phyloP scores from a whole-genome alignment of 2,888 invertebrate genomes.

The Lochmaea capreae region DNA sequence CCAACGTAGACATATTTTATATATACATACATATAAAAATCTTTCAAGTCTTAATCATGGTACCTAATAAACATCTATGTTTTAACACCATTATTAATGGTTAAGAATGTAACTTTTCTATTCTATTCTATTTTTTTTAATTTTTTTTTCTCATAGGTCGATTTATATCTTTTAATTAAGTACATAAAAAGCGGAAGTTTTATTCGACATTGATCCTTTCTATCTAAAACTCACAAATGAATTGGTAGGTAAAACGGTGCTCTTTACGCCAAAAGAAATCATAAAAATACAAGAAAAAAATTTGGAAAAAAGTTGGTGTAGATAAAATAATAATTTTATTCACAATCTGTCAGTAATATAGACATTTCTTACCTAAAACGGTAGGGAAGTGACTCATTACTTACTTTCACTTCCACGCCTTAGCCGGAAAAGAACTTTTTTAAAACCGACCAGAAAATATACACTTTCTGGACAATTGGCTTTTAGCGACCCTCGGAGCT shows the following conservation, averaged over 20 bases:
- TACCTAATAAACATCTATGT: conserved; percentile 43
- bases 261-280: background rate
- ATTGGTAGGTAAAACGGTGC: background rate
- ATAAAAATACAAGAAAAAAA: background rate
- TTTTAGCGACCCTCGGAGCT: too few species aligned
- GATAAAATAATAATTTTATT: background rate
- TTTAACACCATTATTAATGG: conserved; percentile 36
- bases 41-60: conserved; percentile 41
- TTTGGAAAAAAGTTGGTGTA: background rate
- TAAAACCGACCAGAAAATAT: too few species aligned
- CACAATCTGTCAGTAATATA: too few species aligned
- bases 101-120: conserved; percentile 44
- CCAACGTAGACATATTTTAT: conserved; percentile 34
- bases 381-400: too few species aligned
- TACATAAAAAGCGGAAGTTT: conserved; percentile 43
- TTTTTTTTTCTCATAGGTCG: conserved; percentile 34
- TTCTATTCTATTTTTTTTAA: conserved; percentile 42
- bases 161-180: conserved; percentile 32
- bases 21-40: conserved; percentile 48
- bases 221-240: conserved; percentile 37
- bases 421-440: too few species aligned
- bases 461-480: too few species aligned
- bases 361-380: too few species aligned
- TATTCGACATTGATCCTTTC: conserved; percentile 36
- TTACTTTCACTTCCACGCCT: too few species aligned